Conservation (phyloP, 2,888 invertebrate species). For the Leptinotarsa peninsularis region DNA sequence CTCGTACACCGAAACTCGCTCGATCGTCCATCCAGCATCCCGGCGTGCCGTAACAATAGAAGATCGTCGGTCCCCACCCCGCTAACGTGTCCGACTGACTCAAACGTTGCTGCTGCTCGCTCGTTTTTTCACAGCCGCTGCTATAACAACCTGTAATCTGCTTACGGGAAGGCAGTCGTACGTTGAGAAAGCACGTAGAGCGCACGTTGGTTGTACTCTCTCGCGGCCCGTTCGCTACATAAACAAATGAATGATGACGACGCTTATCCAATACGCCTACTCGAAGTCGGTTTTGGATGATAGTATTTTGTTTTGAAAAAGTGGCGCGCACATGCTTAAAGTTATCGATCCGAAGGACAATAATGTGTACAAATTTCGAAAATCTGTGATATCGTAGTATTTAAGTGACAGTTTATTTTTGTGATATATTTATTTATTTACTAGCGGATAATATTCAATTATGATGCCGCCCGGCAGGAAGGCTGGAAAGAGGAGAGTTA, state of each 20-base stretch:
- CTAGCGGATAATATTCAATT: slow-evolving; percentile 19
- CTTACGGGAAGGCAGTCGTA: slow-evolving; percentile 53
- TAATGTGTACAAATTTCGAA: slow-evolving; percentile 31
- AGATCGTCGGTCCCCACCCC: slow-evolving; percentile 50
- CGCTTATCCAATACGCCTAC: slow-evolving; percentile 50
- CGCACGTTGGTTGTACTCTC: slow-evolving; percentile 11
- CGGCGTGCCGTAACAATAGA: slow-evolving; percentile 56
- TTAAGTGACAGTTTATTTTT: slow-evolving; percentile 37
- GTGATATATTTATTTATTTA: slow-evolving; percentile 32
- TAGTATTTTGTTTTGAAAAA: slow-evolving; percentile 39
- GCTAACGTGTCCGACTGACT: slow-evolving; percentile 52
- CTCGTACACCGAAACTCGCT: slow-evolving; percentile 34
- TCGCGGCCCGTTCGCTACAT: slow-evolving; percentile 21
- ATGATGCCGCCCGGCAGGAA: slow-evolving; percentile 56
- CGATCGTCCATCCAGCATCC: slow-evolving; percentile 41
- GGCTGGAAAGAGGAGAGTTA: slow-evolving; percentile 57
- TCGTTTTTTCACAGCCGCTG: slow-evolving; percentile 63
- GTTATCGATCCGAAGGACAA: slow-evolving; percentile 29
- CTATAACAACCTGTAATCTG: slow-evolving; percentile 66
- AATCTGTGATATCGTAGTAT: slow-evolving; percentile 32
- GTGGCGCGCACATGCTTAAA: slow-evolving; percentile 30
- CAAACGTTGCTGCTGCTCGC: slow-evolving; percentile 53
- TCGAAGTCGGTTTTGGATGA: slow-evolving; percentile 48
- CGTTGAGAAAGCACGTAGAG: slow-evolving; percentile 38
- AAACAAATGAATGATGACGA: slow-evolving; percentile 50